Evolutionary conservation across 2,888 invertebrate genomes (phyloP).

Genomic region (Xestia sexstrigata): DNA sequence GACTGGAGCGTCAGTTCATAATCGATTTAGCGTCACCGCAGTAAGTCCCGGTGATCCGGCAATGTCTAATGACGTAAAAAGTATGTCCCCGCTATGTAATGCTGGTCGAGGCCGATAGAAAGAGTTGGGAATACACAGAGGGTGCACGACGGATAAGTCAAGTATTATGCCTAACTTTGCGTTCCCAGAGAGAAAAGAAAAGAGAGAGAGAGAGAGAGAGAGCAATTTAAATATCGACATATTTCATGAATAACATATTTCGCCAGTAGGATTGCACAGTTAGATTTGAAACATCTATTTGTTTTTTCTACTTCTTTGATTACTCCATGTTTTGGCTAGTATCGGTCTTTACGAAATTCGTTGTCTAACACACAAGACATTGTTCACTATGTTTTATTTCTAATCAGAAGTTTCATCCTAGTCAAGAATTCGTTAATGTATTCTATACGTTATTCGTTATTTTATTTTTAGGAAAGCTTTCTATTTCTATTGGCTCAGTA

Average conservation of each 20-base stretch:
- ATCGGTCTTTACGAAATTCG: too few relatives aligned
- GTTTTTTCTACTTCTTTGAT: neutral
- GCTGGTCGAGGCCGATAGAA: conserved; percentile 76
- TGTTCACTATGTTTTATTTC: neutral
- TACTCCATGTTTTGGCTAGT: neutral
- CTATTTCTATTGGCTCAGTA: neutral
- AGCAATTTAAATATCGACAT: too few relatives aligned
- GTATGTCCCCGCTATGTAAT: conserved; percentile 87
- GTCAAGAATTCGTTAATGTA: neutral
- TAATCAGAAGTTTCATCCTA: neutral
- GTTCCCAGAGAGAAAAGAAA: neutral
- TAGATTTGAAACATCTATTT: neutral
- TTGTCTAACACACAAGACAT: neutral
- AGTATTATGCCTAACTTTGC: conserved; percentile 40
- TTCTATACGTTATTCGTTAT: neutral
- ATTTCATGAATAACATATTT: neutral
- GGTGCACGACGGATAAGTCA: conserved; percentile 20
- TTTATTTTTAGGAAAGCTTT: neutral
- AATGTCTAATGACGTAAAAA: conserved; percentile 90
- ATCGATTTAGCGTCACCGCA: conserved; percentile 85
- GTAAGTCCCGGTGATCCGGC: conserved; percentile 82
- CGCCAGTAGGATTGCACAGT: neutral
- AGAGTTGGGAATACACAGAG: conserved; percentile 73
- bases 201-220: neutral
- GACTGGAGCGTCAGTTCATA: conserved; percentile 74